phyloP scores from a whole-genome alignment of 1,140 invertebrate species.

The Euura saliciscinereae region DNA sequence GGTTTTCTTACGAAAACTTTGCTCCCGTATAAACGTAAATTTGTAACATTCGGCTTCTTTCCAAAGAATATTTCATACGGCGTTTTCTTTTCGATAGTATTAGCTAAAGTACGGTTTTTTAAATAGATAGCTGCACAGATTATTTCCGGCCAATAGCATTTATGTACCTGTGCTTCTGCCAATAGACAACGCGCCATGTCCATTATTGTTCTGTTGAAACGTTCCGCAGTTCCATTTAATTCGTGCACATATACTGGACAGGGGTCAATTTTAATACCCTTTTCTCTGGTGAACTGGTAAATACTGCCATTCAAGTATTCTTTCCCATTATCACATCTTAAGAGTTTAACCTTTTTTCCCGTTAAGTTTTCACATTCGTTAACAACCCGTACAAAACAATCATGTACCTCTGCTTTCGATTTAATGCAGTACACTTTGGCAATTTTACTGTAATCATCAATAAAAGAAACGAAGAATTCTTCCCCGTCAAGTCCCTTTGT shows the following conservation, averaged over 20 bases:
- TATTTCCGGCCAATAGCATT: conserved; percentile 33
- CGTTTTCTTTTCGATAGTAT: conserved; percentile 33
- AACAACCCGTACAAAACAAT: conserved; percentile 22
- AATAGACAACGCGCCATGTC: conserved; percentile 35
- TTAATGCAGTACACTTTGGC: conserved; percentile 19
- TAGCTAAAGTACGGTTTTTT: conserved; percentile 31
- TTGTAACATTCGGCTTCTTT: conserved; percentile 30
- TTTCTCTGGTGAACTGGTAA: conserved; percentile 27
- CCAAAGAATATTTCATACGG: conserved; percentile 36
- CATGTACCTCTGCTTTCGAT: conserved; percentile 15
- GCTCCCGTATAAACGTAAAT: conserved; percentile 36
- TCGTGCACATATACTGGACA: conserved; percentile 29
- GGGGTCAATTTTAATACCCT: conserved; percentile 26
- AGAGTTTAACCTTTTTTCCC: conserved; percentile 33
- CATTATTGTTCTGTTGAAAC: conserved; percentile 32
- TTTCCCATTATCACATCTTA: conserved; percentile 37
- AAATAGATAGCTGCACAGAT: conserved; percentile 34
- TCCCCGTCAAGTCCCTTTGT: conserved; percentile 17
- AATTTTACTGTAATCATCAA: conserved; percentile 30
- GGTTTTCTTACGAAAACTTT: conserved; percentile 26
- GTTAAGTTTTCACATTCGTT: conserved; percentile 29
- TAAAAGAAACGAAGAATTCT: conserved; percentile 29
- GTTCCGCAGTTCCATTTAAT: conserved; percentile 33
- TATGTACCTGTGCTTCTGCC: conserved; percentile 28
- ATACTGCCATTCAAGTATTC: conserved; percentile 35